Base-by-base conservation (phyloP, 2,888 invertebrate species). In the Agriopis aurantiaria region DNA sequence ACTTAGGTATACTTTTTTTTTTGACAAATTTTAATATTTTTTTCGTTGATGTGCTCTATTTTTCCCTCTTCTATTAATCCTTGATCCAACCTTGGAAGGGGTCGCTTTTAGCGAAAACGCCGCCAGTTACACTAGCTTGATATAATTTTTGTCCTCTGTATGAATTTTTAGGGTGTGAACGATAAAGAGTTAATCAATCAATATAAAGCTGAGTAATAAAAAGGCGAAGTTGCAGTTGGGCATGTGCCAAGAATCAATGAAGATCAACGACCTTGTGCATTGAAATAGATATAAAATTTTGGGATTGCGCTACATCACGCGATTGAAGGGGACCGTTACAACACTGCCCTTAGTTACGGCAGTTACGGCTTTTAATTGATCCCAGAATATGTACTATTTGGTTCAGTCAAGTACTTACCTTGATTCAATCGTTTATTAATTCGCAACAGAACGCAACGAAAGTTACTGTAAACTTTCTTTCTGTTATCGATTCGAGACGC, bases 281-380 rank as follows among this genome's bases (percentile, higher is more conserved):
- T 78, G 66, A 74, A 76, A 75, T 78, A 67, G 70, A 75, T 11
- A 33, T 66, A 52, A 78, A 76, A 78, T 80, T 79, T 82, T 78
- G 80, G 80, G 78, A 83, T 87, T 82, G 87, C 83, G 70, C 73
- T 72, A 60, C 68, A 78, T 80, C 92, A 92, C 89, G 92, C 92
- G 84, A 92, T 83, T 76, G 65, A 57, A 76, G 63, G 76, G 53
- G 78, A 84, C 89, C 90, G 91, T 88, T 90, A 89, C 80, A 81
- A 65, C 73, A 72, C 81, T 78, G 90, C 90, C 91, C 90, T 92
- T 91, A 84, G 78, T 79, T 86, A 84, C 88, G 85, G 85, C 62
- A 61, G 17, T 56, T 56, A 52, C 40, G 17, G 55, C 11, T 83
- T 79, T 74, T 83, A 79, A 85, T 85, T 78, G 77, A 75, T 79